phyloP scores from a whole-genome alignment of 2,888 invertebrate genomes.

The Matsumyia berberina region DNA sequence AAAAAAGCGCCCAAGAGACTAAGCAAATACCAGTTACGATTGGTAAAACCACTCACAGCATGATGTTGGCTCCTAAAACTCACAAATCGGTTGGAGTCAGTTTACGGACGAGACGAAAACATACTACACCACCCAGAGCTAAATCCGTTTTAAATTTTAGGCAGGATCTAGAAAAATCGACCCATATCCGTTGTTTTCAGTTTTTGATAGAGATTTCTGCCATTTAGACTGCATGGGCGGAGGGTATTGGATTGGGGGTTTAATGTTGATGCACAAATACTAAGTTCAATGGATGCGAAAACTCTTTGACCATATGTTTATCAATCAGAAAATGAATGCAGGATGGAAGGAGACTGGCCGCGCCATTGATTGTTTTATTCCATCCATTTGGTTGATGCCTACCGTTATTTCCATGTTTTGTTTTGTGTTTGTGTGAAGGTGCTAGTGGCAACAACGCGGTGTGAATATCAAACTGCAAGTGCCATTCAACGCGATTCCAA shows the following conservation, averaged over 20 bases:
- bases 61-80: conserved; percentile 48
- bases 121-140: conserved; percentile 20
- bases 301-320: conserved; percentile 39
- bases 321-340: conserved; percentile 27
- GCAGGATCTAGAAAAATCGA: conserved; percentile 44
- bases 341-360: not conserved
- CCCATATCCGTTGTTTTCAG: conserved; percentile 37
- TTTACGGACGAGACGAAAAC: conserved; percentile 26
- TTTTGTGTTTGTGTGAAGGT: not conserved
- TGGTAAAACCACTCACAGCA: conserved; percentile 33
- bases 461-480: conserved; percentile 32
- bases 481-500: conserved; percentile 1
- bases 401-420: not conserved
- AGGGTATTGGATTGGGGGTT: not conserved
- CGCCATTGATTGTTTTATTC: conserved; percentile 34
- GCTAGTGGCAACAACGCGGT: conserved; percentile 1
- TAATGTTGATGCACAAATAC: conserved; percentile 18
- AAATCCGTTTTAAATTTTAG: conserved; percentile 33
- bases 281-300: conserved; percentile 12
- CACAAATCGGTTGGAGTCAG: conserved; percentile 43
- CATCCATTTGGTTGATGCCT: conserved; percentile 5
- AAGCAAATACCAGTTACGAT: not conserved
- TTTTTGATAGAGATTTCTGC: conserved; percentile 22
- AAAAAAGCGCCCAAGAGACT: not conserved
- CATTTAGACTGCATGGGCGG: not conserved